These are phyloP conservation scores for Emberiza fucata DNA, from an alignment of 2,113 vertebrate species.

Conservation along the genomic window DNA sequence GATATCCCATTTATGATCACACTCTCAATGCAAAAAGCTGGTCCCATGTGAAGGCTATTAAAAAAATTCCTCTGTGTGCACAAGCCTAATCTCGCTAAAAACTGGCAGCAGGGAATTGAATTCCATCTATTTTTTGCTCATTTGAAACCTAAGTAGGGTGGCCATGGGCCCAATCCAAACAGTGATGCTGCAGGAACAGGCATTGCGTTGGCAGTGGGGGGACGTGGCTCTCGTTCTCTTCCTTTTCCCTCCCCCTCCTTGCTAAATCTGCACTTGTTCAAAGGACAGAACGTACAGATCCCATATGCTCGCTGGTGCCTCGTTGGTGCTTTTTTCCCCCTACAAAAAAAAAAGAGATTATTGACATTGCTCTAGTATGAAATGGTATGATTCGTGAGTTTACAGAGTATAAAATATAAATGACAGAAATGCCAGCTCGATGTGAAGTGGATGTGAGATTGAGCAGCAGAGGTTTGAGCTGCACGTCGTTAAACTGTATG, in stretches of 20 bases:
- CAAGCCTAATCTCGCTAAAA: neutral
- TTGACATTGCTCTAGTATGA: neutral
- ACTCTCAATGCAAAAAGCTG: neutral
- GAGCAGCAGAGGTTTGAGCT: neutral
- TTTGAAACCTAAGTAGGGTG: slow-evolving; percentile 18
- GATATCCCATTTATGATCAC: neutral
- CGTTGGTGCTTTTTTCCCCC: neutral
- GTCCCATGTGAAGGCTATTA: neutral
- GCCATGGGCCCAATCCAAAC: slow-evolving; percentile 13
- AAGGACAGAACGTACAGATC: slow-evolving; percentile 55
- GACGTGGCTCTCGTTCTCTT: neutral
- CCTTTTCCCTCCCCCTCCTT: slow-evolving; percentile 57
- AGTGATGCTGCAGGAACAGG: slow-evolving; percentile 36
- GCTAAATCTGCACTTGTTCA: slow-evolving; percentile 67
- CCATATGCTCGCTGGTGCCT: slow-evolving; percentile 45
- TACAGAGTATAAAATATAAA: neutral
- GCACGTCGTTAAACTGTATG: neutral
- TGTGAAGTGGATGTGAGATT: neutral
- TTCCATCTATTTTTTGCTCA: neutral
- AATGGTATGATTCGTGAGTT: neutral
- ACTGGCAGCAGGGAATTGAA: neutral
- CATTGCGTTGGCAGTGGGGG: slow-evolving; percentile 40
- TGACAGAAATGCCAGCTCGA: neutral
- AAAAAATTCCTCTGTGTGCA: neutral
- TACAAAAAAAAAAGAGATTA: neutral